Evolutionary conservation across 2,797 vertebrate species (phyloP).

Genomic region (Trachops cirrhosus): DNA sequence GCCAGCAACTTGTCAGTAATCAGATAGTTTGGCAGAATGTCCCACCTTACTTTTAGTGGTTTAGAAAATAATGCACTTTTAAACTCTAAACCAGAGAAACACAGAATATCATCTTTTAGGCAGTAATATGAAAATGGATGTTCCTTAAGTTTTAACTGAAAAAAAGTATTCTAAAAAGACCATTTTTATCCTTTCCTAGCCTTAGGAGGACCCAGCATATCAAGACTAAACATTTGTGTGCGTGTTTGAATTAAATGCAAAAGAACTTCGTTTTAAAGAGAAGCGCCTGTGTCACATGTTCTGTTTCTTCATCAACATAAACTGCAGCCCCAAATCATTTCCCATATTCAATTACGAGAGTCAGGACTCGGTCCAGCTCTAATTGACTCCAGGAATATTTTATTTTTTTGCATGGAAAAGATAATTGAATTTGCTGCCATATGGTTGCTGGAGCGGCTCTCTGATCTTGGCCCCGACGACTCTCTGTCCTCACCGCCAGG

Average conservation of each 20-base stretch:
- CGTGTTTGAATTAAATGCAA: slow-evolving; percentile 31
- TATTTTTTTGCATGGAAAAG: slow-evolving; percentile 68
- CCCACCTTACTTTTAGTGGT: background rate
- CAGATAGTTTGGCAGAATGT: background rate
- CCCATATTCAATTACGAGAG: slow-evolving; percentile 71
- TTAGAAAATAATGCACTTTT: background rate
- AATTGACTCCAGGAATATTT: slow-evolving; percentile 74
- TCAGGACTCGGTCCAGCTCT: slow-evolving; percentile 67
- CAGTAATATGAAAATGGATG: background rate
- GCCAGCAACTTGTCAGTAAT: background rate
- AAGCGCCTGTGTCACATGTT: background rate
- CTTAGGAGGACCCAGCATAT: background rate
- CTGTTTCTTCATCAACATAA: slow-evolving; percentile 33
- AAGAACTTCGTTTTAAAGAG: slow-evolving; percentile 35
- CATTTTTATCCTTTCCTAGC: background rate
- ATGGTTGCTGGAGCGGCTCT: slow-evolving; percentile 51
- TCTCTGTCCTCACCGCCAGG: background rate
- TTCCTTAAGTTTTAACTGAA: background rate
- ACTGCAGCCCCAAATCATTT: slow-evolving; percentile 52
- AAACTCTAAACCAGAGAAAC: background rate
- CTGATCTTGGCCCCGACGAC: slow-evolving; percentile 40
- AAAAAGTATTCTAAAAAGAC: background rate
- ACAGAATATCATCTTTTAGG: background rate
- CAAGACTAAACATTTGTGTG: background rate
- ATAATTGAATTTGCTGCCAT: slow-evolving; percentile 67